These are phyloP conservation scores for Siderastrea radians DNA, from an alignment of 92 coral and sea anemone genomes.

Conservation along the genomic window DNA sequence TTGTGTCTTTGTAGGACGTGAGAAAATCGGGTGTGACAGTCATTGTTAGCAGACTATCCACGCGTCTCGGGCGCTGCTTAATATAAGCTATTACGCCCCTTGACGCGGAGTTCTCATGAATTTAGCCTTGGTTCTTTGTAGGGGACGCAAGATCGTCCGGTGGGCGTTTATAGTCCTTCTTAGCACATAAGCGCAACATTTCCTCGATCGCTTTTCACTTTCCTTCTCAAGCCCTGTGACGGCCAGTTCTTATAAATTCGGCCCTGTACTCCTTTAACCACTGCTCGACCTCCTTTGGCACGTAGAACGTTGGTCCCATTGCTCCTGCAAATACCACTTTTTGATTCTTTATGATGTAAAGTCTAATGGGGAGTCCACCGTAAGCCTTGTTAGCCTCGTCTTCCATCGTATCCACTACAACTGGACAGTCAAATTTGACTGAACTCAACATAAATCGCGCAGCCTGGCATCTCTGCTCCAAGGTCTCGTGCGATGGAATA, in stretches of 20 bases:
- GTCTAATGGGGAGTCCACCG: slow-evolving; percentile 76
- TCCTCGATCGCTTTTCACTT: background rate
- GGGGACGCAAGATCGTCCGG: background rate
- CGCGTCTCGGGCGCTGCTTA: background rate
- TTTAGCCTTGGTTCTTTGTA: background rate
- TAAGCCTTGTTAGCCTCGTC: slow-evolving; percentile 68
- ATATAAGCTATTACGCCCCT: background rate
- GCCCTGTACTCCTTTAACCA: slow-evolving; percentile 64
- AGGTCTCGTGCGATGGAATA: slow-evolving; percentile 44
- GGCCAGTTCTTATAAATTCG: slow-evolving; percentile 27
- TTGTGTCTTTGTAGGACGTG: background rate
- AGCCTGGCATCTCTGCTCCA: slow-evolving; percentile 70
- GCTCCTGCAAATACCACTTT: slow-evolving; percentile 65
- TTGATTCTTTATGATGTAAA: slow-evolving; percentile 59
- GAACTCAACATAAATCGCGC: slow-evolving; percentile 69
- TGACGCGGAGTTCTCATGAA: background rate
- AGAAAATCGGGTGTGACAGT: background rate
- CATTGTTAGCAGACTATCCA: background rate
- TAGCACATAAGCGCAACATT: background rate
- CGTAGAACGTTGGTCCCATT: slow-evolving; percentile 74
- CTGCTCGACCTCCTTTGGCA: slow-evolving; percentile 40
- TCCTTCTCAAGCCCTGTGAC: slow-evolving; percentile 35
- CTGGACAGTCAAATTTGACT: slow-evolving; percentile 65
- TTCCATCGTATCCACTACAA: slow-evolving; percentile 75
- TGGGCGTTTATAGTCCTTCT: background rate